phyloP scores from a whole-genome alignment of 23 tunicate species.

The Oikopleura dioica region DNA sequence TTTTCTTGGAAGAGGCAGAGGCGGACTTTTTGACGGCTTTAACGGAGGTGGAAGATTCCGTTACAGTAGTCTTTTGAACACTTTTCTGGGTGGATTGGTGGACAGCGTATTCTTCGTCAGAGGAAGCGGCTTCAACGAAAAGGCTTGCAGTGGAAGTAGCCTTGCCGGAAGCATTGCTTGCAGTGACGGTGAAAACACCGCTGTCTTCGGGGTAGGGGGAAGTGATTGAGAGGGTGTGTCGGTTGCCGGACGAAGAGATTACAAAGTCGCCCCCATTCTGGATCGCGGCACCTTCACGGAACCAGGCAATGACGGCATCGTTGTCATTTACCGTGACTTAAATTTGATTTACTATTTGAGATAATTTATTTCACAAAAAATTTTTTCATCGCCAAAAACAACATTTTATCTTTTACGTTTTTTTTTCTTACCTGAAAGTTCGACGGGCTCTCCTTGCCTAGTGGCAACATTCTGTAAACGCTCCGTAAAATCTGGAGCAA shows the following conservation, averaged over 20 bases:
- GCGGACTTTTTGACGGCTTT: too few relatives aligned
- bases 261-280: conserved; percentile 60
- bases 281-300: conserved; percentile 84
- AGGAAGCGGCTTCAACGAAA: conserved; percentile 33
- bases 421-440: conserved; percentile 26
- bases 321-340: too few relatives aligned
- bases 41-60: too few relatives aligned
- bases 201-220: conserved; percentile 61
- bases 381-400: too few relatives aligned
- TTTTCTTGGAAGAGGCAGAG: neutral
- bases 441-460: conserved; percentile 35
- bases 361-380: too few relatives aligned
- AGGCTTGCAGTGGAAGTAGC: conserved; percentile 70
- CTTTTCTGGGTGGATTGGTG: neutral
- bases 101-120: neutral
- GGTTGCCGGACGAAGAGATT: conserved; percentile 49
- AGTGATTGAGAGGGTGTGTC: conserved; percentile 46
- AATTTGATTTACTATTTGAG: too few relatives aligned
- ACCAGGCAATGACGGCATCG: conserved; percentile 74
- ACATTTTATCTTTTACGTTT: too few relatives aligned
- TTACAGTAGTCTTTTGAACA: too few relatives aligned
- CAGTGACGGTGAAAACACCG: conserved; percentile 63
- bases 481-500: conserved; percentile 38
- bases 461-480: conserved; percentile 23
- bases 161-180: conserved; percentile 56